phyloP scores from a whole-genome alignment of 2,888 invertebrate species.

The Drosophila lacicola region DNA sequence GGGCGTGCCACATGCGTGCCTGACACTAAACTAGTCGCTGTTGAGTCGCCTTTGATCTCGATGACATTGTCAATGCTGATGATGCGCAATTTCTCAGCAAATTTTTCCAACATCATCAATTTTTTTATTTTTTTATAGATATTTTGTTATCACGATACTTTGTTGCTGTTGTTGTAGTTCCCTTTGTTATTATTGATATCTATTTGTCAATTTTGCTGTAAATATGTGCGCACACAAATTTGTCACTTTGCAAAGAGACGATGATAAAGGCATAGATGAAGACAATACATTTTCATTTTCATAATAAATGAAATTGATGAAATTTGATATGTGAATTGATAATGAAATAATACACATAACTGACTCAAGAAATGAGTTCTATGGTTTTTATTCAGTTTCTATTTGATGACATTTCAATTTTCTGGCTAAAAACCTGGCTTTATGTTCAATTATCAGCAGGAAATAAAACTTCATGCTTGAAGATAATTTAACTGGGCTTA shows the following conservation, averaged over 20 bases:
- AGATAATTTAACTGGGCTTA: too few relatives aligned
- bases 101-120: conserved; percentile 75
- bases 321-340: neutral
- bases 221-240: conserved; percentile 48
- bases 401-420: too few relatives aligned
- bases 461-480: too few relatives aligned
- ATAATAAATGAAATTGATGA: conserved; percentile 1
- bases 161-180: conserved; percentile 17
- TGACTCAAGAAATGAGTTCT: neutral
- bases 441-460: too few relatives aligned
- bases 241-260: conserved; percentile 34
- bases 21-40: conserved; percentile 59
- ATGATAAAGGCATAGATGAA: conserved; percentile 15
- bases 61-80: conserved; percentile 71
- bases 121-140: conserved; percentile 32
- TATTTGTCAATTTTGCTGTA: conserved; percentile 52
- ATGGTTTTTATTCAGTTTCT: too few relatives aligned
- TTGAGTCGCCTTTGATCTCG: conserved; percentile 67
- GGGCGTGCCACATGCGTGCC: conserved; percentile 29
- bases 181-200: conserved; percentile 39
- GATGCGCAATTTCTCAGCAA: conserved; percentile 68
- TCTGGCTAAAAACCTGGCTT: too few relatives aligned
- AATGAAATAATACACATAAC: neutral
- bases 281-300: conserved; percentile 14
- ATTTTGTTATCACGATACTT: conserved; percentile 35